Evolutionary conservation across 2,113 vertebrate genomes (phyloP), one percentile per base, ranked within the genome.

Genomic region (Ptyas mucosa): DNA sequence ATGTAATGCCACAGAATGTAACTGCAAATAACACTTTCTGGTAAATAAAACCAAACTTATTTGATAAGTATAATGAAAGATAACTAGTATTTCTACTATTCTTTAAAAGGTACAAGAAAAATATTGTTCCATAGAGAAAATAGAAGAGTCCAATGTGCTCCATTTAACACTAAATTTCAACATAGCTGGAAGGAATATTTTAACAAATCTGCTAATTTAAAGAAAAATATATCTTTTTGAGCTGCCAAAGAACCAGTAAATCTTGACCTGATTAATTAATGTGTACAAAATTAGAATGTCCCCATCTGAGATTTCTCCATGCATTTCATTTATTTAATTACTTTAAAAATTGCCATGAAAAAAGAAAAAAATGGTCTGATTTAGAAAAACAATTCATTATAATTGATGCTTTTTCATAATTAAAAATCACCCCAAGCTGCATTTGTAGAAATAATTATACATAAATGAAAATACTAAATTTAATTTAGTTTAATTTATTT

Each of bases 41-140:
- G 29, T 88, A 61, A 91, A 61, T 85, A 54, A 64, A 87, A 64
- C 46, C 24, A 51, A 54, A 21, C 85, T 64, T 24, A 15, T 34
- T 43, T 92, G 85, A 88, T 57, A 88, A 88, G 52, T 92, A 86
- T 87, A 92, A 91, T 88, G 87, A 92, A 92, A 29, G 61, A 21
- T 92, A 87, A 64, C 18, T 64, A 29, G 10, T 39, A 51, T 88
- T 92, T 69, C 26, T 39, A 92, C 49, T 51, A 87, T 88, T 49
- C 20, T 69, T 92, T 64, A 91, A 91, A 91, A 54, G 64, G 9
- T 23, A 39, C 46, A 34, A 51, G 51, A 52, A 58, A 87, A 87
- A n/a, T 58, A 87, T 87, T 88, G 49, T 64, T 64, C 46, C 49
- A 57, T 49, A 69, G 5, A 88, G 85, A 92, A 64, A n/a, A 92